These are phyloP conservation scores for Bombus polaris DNA, from an alignment of 1,140 invertebrate species.

Conservation along the genomic window DNA sequence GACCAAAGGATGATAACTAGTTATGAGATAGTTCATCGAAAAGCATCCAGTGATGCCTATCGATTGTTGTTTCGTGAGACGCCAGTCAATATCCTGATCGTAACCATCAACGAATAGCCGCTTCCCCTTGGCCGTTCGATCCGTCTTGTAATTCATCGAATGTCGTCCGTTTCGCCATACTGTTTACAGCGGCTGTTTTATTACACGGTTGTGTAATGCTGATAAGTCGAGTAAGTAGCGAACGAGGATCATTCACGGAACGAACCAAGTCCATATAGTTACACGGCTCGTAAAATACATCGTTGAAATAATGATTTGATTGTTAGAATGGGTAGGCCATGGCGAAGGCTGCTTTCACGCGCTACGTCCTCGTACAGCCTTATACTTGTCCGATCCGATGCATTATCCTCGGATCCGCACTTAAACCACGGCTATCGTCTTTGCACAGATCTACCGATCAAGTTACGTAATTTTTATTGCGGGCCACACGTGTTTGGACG, in stretches of 20 bases:
- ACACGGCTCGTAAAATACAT: slow-evolving; percentile 19
- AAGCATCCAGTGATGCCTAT: not conserved
- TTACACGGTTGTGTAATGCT: not conserved
- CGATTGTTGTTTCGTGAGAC: slow-evolving; percentile 2
- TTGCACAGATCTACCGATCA: not conserved
- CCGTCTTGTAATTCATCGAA: not conserved
- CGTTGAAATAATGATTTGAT: slow-evolving; percentile 9
- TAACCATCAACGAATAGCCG: not conserved
- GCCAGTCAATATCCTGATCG: slow-evolving; percentile 6
- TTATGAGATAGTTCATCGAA: not conserved
- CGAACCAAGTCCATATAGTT: not conserved
- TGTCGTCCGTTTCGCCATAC: not conserved
- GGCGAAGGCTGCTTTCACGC: not conserved
- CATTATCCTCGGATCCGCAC: not conserved
- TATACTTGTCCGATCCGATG: not conserved
- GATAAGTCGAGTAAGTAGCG: not conserved
- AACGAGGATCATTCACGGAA: not conserved
- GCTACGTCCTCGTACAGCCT: not conserved
- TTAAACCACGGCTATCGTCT: not conserved
- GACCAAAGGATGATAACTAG: too few relatives aligned
- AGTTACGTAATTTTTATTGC: not conserved
- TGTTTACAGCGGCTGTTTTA: slow-evolving; percentile 5
- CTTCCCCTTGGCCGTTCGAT: not conserved
- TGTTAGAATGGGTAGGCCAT: not conserved
- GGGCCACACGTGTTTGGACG: not conserved